Evolutionary conservation across 2,888 invertebrate species (phyloP), one percentile per base, ranked within the genome.

Genomic region (Marronus borbonicus): DNA sequence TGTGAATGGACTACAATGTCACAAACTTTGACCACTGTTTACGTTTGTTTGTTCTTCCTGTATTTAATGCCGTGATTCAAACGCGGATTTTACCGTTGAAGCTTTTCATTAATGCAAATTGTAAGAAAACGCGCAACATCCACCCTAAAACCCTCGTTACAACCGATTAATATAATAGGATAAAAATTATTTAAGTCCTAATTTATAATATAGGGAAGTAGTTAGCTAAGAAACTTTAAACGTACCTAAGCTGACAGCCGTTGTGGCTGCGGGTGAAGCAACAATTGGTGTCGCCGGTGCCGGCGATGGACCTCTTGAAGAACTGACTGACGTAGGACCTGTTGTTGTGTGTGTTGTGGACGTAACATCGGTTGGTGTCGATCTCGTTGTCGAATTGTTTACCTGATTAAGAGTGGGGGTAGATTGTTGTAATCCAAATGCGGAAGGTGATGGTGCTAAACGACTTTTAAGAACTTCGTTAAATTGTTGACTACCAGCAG

Each of bases 401-500:
- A 88, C 88, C 82, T 87, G 88, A 81, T 87, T 86, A 88, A 86
- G 77, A 79, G 86, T 85, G 80, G 85, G 39, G 31, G 68, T 24
- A n/a, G 79, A 76, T 82, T 66, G 88, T 80, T 58, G 87, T 83
- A 85, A 80, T 20, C 84, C 84, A 77, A 88, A 88, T 5, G 86
- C 84, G 20, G 87, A 87, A 20, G 88, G 88, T n/a, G 88, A 88
- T 17, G 88, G 87, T 10, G 88, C 89, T 81, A 92, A 85, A 80
- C 92, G 89, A 75, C 90, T 91, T 87, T 94, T 91, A 88, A 91
- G 91, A 84, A 91, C 88, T 80, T 93, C 92, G 72, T 90, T 91
- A 80, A 92, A 90, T 85, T 90, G 91, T 87, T 86, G 86, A 89
- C 81, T 83, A 69, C 86, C 84, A 52, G 90, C 90, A 0, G 88